Percentiles rank a stretch among this genome's conserved stretches.
Conservation (phyloP, 2,888 invertebrate species). For the Platycheirus albimanus region DNA sequence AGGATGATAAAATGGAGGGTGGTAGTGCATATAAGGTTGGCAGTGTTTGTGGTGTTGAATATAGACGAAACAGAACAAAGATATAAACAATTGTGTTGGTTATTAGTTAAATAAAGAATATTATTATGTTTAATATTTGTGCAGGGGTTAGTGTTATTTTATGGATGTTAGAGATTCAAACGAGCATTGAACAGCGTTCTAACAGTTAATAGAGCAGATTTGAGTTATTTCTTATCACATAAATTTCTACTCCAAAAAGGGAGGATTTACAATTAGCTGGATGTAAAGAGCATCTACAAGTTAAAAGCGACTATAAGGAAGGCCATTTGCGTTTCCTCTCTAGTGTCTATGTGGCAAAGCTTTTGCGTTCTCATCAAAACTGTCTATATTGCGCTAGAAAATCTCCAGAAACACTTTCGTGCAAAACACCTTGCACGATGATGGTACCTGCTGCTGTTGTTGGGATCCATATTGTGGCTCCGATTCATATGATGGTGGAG, state of each 20-base stretch:
- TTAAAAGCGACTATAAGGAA: conserved; percentile 52
- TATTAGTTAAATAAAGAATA: conserved; percentile 48
- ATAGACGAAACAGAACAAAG: conserved; percentile 68
- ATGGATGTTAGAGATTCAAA: conserved; percentile 51
- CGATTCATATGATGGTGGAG: conserved; percentile 63
- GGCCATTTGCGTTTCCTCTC: conserved; percentile 29
- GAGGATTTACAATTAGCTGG: conserved; percentile 32
- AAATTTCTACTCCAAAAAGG: conserved; percentile 27
- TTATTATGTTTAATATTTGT: conserved; percentile 32
- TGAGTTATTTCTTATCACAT: conserved; percentile 5
- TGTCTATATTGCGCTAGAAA: conserved; percentile 56
- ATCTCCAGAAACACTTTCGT: conserved; percentile 72
- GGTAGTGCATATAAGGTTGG: conserved; percentile 1
- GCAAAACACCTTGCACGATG: conserved; percentile 66
- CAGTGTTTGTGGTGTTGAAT: conserved; percentile 17
- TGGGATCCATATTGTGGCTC: conserved; percentile 62
- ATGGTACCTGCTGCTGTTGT: conserved; percentile 65
- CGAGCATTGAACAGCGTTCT: conserved; percentile 58
- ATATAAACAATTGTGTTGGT: conserved; percentile 62
- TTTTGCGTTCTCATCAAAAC: conserved; percentile 32
- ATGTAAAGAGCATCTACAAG: conserved; percentile 26
- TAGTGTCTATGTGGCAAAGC: conserved; percentile 58
- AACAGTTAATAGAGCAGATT: conserved; percentile 53
- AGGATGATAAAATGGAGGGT: conserved; percentile 23
- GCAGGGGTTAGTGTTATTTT: conserved; percentile 50